phyloP scores from a whole-genome alignment of 2,113 vertebrate genomes.

The Carassius carassius region DNA sequence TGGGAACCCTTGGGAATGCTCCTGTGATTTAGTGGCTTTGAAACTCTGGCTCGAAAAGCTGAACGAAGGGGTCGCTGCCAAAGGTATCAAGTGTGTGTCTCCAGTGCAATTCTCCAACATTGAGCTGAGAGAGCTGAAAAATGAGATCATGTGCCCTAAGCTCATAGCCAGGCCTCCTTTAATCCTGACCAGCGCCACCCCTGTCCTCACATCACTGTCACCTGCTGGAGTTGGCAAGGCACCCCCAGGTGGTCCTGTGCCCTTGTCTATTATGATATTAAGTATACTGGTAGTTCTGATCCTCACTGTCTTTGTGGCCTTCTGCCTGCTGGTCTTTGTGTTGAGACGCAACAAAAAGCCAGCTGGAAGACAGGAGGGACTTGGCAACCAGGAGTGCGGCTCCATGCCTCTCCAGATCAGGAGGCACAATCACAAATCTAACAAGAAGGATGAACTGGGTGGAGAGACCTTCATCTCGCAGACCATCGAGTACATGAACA shows the following conservation, averaged over 20 bases:
- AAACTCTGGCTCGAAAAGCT: conserved; percentile 97
- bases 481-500: conserved; percentile 97
- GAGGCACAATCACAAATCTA: conserved; percentile 87
- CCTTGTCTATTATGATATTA: conserved; percentile 94
- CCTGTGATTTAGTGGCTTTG: conserved; percentile 93
- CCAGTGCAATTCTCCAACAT: conserved; percentile 94
- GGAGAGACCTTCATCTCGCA: conserved; percentile 95
- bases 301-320: conserved; percentile 96
- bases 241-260: conserved; percentile 91
- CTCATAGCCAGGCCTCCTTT: conserved; percentile 88
- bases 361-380: conserved; percentile 85
- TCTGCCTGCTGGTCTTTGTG: conserved; percentile 96
- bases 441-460: conserved; percentile 87
- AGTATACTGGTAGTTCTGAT: conserved; percentile 97
- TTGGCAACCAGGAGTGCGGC: conserved; percentile 88
- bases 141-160: conserved; percentile 95
- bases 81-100: conserved; percentile 91
- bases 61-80: conserved; percentile 87
- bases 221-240: conserved; percentile 86
- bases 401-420: conserved; percentile 91
- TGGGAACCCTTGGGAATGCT: conserved; percentile 98
- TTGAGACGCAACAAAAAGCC: conserved; percentile 95
- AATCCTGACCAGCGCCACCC: conserved; percentile 83
- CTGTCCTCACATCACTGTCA: conserved; percentile 81
- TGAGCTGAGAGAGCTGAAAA: conserved; percentile 92